Conservation (phyloP, 2,797 vertebrate species). For the Astyanax mexicanus region DNA sequence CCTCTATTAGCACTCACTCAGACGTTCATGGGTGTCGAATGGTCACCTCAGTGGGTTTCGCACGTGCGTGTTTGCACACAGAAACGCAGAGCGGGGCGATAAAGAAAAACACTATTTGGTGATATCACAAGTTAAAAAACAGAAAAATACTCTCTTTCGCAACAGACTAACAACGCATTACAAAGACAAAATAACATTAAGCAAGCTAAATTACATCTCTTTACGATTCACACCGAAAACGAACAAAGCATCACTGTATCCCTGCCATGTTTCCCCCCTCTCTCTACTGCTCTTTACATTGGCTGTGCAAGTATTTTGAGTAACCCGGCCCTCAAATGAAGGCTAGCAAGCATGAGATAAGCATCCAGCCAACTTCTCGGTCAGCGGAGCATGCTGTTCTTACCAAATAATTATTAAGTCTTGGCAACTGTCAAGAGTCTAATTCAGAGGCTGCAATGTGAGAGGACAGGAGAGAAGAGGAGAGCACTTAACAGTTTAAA, state of each 20-base stretch:
- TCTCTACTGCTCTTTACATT: slow-evolving; percentile 54
- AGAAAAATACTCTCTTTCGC: slow-evolving; percentile 31
- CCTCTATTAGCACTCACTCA: slow-evolving; percentile 66
- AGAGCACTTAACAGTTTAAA: slow-evolving; percentile 29
- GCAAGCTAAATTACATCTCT: slow-evolving; percentile 56
- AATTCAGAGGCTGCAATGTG: slow-evolving; percentile 60
- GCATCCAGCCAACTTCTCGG: slow-evolving; percentile 75
- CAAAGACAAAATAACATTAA: slow-evolving; percentile 55
- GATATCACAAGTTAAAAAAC: not conserved
- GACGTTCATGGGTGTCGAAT: slow-evolving; percentile 54
- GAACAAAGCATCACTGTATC: slow-evolving; percentile 72
- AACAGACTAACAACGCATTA: slow-evolving; percentile 50
- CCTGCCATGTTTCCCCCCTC: slow-evolving; percentile 35
- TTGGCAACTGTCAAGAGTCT: slow-evolving; percentile 67
- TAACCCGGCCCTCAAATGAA: slow-evolving; percentile 71
- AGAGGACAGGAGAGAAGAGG: slow-evolving; percentile 34
- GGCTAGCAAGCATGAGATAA: slow-evolving; percentile 75
- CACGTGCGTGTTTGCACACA: slow-evolving; percentile 26
- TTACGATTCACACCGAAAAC: slow-evolving; percentile 51
- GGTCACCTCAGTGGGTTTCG: slow-evolving; percentile 32
- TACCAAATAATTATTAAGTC: slow-evolving; percentile 80
- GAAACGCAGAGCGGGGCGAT: not conserved
- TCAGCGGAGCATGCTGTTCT: slow-evolving; percentile 76
- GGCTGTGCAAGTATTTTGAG: slow-evolving; percentile 70
- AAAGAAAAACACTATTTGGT: not conserved